Evolutionary conservation across 1,140 invertebrate genomes (phyloP).

Genomic region (Heliconius eleuchia): DNA sequence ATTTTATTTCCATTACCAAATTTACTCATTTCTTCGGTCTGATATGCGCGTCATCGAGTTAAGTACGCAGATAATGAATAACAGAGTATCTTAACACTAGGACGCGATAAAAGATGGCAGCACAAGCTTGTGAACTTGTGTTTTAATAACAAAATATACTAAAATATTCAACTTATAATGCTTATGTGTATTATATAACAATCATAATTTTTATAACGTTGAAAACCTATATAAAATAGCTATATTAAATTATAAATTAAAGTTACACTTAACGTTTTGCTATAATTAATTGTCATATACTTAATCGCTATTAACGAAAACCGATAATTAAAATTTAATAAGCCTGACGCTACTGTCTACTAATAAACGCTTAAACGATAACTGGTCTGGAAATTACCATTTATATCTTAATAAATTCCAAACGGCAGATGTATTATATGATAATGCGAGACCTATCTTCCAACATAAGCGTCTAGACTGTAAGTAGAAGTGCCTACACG

Average conservation of each 20-base stretch:
- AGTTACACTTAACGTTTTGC: background rate
- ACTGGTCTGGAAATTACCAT: background rate
- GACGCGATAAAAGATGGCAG: background rate
- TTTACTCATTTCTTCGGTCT: no score
- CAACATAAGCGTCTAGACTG: conserved; percentile 23
- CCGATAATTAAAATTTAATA: background rate
- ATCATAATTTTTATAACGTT: no score
- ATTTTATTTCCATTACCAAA: no score
- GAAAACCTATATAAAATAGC: no score
- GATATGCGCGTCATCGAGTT: no score
- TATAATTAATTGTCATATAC: background rate
- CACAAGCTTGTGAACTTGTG: background rate
- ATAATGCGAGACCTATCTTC: conserved; percentile 7
- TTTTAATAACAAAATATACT: background rate
- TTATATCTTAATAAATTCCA: background rate
- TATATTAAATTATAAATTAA: background rate
- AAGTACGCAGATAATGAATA: no score
- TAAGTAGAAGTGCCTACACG: conserved; percentile 2
- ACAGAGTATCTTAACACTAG: no score
- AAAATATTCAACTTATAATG: background rate
- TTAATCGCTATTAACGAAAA: background rate
- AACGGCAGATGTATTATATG: conserved; percentile 4
- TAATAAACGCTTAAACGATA: background rate
- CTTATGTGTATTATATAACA: background rate
- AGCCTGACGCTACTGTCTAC: background rate